Conservation (phyloP, 2,113 vertebrate genomes). For the Stictonetta naevosa region DNA sequence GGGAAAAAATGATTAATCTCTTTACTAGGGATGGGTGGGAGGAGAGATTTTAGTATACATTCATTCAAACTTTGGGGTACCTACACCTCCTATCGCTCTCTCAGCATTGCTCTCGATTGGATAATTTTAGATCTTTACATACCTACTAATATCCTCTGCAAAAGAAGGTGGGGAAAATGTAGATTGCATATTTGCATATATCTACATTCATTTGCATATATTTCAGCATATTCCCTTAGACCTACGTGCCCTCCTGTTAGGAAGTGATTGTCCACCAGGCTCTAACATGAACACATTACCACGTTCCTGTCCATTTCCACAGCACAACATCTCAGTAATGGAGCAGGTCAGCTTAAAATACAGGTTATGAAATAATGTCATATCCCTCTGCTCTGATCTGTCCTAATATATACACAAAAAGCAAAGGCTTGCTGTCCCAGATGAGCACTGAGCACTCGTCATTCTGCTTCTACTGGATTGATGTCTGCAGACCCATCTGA, state of each 20-base stretch:
- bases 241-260: rapidly evolving
- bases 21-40: not conserved
- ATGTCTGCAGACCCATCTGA: not conserved
- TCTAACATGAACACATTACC: not conserved
- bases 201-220: slow-evolving; percentile 37
- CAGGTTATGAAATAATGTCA: not conserved
- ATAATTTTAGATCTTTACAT: slow-evolving; percentile 61
- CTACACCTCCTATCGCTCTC: not conserved
- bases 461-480: not conserved
- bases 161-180: not conserved
- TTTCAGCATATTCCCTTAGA: not conserved
- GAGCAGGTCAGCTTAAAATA: not conserved
- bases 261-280: slow-evolving; percentile 16
- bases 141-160: slow-evolving; percentile 32
- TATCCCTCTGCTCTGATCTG: not conserved
- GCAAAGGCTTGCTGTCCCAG: not conserved
- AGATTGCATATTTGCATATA: slow-evolving; percentile 42
- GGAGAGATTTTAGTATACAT: not conserved
- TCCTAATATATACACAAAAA: not conserved
- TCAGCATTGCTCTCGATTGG: not conserved
- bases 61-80: not conserved
- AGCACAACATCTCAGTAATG: not conserved
- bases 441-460: rapidly evolving
- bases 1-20: not conserved
- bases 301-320: not conserved